A percentile compares a stretch with the other conserved stretches of the same genome.
These are phyloP conservation scores for Styela clava DNA, from an alignment of 23 tunicate genomes.

Conservation along the genomic window DNA sequence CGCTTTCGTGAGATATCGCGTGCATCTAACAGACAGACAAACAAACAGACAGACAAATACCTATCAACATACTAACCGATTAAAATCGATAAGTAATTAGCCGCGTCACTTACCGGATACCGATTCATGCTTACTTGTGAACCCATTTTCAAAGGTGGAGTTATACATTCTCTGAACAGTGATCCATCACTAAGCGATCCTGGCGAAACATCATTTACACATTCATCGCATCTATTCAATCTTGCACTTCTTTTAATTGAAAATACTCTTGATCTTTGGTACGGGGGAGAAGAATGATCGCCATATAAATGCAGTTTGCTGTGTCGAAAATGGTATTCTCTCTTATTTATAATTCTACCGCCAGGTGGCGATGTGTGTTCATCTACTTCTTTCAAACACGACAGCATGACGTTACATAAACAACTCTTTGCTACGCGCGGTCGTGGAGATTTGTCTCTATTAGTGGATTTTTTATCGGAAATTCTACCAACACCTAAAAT, in stretches of 20 bases:
- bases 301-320: background rate
- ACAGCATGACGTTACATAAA: conserved; percentile 31
- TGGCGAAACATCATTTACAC: background rate
- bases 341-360: background rate
- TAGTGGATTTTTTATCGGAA: background rate
- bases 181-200: background rate
- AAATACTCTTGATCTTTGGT: background rate
- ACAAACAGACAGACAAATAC: too few species aligned
- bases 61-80: too few species aligned
- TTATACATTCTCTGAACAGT: background rate
- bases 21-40: too few species aligned
- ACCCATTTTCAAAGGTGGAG: background rate
- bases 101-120: too few species aligned
- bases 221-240: background rate
- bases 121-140: too few species aligned
- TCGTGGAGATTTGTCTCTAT: background rate
- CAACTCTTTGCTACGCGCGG: conserved; percentile 12
- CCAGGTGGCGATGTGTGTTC: background rate
- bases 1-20: too few species aligned
- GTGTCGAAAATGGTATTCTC: background rate
- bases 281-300: background rate
- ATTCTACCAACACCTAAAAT: too few species aligned
- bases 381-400: conserved; percentile 25
- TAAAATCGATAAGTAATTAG: too few species aligned
- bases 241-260: background rate